These are phyloP conservation scores for Crax fasciolata DNA, from an alignment of 2,797 vertebrate genomes.

Conservation along the genomic window DNA sequence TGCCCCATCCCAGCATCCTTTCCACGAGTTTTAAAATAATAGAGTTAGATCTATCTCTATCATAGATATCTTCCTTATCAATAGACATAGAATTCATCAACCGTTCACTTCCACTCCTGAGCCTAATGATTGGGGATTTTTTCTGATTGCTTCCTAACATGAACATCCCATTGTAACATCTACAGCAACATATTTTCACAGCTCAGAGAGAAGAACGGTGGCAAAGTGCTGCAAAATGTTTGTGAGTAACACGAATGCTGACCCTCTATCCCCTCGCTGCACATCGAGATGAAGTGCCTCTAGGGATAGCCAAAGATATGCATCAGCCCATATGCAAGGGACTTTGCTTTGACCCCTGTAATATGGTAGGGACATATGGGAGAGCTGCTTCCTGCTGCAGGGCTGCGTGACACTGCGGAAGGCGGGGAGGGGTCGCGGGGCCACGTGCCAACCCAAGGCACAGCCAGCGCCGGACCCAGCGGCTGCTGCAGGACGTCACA, in stretches of 20 bases:
- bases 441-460: neutral
- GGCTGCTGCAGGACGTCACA: neutral
- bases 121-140: neutral
- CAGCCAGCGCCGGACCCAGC: neutral
- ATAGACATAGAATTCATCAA: neutral
- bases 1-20: neutral
- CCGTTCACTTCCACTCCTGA: neutral
- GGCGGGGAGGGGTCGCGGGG: neutral
- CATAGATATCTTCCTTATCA: neutral
- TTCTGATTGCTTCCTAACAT: neutral
- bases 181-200: fast-evolving
- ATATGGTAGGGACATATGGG: neutral
- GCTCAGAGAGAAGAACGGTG: neutral
- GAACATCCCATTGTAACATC: fast-evolving
- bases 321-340: neutral
- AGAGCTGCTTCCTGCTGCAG: neutral
- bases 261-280: neutral
- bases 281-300: neutral
- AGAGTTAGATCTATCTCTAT: neutral
- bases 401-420: neutral
- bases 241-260: neutral
- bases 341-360: neutral
- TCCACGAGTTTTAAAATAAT: fast-evolving
- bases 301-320: neutral
- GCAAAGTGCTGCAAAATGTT: neutral